Evolutionary conservation across 2,113 vertebrate species (phyloP), one percentile per base, ranked within the genome.

Genomic region (Puntigrus tetrazona): DNA sequence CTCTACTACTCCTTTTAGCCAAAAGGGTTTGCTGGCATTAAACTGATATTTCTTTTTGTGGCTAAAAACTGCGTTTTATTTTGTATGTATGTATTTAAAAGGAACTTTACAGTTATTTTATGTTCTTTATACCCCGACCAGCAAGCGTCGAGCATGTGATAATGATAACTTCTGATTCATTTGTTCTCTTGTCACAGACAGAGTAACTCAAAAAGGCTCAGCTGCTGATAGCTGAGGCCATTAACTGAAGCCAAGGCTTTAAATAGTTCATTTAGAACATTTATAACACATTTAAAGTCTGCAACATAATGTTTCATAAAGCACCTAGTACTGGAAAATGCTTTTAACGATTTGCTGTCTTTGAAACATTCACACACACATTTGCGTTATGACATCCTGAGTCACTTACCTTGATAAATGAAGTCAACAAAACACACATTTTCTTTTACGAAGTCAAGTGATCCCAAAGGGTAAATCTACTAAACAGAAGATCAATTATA

Each of bases 311-410:
- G 73, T 31, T 50, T 16, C 22, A 50, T 75, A 75, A 10, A 50
- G 45, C 45, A 75, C 43, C 43, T 75, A 50, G 27, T 16, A 27
- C 10, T 45, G 25, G 45, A 47, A 75, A 50, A 75, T 1, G 7
- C 16, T 50, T 75, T 75, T 75, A 75, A 75, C 50, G 73, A 27
- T 29, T 50, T 75, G 13, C 73, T 50, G 25, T 75, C 73, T 75
- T 74, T 74, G 70, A 69, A 38, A 2, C 65, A 69, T 67, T 67
- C 6, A 20, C 4, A 25, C 38, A 73, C n/a, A 16, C 70, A 45
- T 74, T 45, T 27, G 7, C 1, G 3, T 45, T 10, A 75, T 50
- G 73, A 75, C 27, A 50, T 75, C n/a, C 41, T n/a, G 67, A 38
- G 34, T n/a, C 38, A 75, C 16, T 75, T 75, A 50, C 50, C 73